Percentiles rank a stretch among this genome's conserved stretches.
phyloP scores from a whole-genome alignment of 2,797 vertebrate genomes.

The Syndactyla subalaris region DNA sequence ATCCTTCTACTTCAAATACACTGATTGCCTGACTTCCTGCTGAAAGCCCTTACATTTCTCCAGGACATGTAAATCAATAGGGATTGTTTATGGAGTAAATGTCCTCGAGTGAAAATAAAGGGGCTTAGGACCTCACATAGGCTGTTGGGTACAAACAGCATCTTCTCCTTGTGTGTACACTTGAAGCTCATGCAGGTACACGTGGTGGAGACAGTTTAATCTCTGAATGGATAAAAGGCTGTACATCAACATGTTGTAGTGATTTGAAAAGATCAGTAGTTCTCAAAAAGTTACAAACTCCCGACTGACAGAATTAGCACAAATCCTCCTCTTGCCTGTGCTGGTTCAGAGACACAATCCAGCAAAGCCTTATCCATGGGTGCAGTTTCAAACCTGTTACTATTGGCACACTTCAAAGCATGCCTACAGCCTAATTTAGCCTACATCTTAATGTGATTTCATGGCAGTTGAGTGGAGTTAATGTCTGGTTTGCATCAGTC shows the following conservation, averaged over 20 bases:
- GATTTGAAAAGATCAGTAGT: conserved; percentile 17
- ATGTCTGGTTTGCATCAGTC: not conserved
- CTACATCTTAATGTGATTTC: not conserved
- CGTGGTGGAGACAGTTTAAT: not conserved
- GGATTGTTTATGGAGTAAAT: not conserved
- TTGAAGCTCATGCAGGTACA: not conserved
- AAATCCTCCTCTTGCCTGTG: conserved; percentile 9
- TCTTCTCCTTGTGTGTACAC: not conserved
- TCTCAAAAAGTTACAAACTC: conserved; percentile 26
- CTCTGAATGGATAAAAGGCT: conserved; percentile 6
- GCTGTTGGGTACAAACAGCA: not conserved
- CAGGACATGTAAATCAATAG: not conserved
- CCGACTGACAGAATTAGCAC: not conserved
- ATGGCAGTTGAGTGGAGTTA: not conserved
- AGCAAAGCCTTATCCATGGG: not conserved
- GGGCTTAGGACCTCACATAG: not conserved
- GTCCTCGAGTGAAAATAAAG: conserved; percentile 1
- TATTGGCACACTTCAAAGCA: not conserved
- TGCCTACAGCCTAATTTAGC: not conserved
- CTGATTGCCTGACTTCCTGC: conserved; percentile 28
- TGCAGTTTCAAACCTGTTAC: not conserved
- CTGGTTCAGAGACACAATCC: not conserved
- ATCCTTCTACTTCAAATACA: conserved; percentile 38
- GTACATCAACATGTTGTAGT: not conserved
- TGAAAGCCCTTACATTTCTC: conserved; percentile 33